phyloP scores from a whole-genome alignment of 2,888 invertebrate species.

The Crematogaster levior region DNA sequence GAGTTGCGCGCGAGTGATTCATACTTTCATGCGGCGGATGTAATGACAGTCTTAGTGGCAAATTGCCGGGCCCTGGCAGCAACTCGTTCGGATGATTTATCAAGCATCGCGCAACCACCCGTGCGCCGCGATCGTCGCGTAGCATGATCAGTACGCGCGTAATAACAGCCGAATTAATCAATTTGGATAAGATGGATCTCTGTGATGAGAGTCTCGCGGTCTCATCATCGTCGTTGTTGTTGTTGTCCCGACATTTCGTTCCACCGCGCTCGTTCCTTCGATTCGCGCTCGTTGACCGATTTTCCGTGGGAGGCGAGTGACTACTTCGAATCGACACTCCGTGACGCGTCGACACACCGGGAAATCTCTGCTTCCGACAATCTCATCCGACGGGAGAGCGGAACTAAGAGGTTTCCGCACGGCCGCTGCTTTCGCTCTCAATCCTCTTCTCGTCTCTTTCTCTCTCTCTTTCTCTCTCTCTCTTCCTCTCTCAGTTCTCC shows the following conservation, averaged over 20 bases:
- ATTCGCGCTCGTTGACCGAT: conserved; percentile 34
- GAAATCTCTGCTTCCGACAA: conserved; percentile 42
- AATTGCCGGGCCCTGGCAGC: conserved; percentile 67
- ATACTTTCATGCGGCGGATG: conserved; percentile 59
- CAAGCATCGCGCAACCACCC: conserved; percentile 65
- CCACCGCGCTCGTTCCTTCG: background rate
- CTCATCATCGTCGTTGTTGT: background rate
- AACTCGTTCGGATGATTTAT: conserved; percentile 68
- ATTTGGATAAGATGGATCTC: conserved; percentile 11
- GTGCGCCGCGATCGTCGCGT: conserved; percentile 52
- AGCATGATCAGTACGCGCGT: conserved; percentile 60
- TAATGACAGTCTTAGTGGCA: conserved; percentile 73
- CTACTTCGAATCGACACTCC: conserved; percentile 25
- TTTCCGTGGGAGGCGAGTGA: conserved; percentile 18
- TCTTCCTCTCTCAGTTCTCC: background rate
- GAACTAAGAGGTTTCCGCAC: conserved; percentile 35
- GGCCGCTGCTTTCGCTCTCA: conserved; percentile 39
- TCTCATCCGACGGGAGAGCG: conserved; percentile 20
- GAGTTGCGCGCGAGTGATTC: conserved; percentile 62
- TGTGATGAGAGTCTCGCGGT: background rate
- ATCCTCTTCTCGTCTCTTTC: conserved; percentile 17
- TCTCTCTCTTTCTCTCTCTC: no score
- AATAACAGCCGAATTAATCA: conserved; percentile 51
- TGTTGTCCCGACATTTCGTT: background rate
- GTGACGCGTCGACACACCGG: conserved; percentile 41